phyloP scores from a whole-genome alignment of 2,888 invertebrate species.

The Acholoe squamosa region DNA sequence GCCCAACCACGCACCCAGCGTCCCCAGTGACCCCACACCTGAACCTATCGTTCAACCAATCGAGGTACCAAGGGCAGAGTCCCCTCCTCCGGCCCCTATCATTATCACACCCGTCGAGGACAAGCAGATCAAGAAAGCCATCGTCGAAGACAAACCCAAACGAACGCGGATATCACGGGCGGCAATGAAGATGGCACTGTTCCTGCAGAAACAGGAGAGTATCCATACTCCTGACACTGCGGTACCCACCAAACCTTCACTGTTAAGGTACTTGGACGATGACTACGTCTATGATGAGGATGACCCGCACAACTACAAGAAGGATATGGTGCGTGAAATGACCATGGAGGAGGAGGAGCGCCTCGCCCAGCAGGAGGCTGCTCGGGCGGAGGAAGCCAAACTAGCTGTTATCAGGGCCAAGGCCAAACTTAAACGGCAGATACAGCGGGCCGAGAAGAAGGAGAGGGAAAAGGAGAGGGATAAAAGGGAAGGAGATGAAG shows the following conservation, averaged over 20 bases:
- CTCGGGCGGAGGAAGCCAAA: not conserved
- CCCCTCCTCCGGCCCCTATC: too few species aligned
- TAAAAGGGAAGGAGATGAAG: not conserved
- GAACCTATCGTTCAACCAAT: not conserved
- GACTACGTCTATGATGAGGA: slow-evolving; percentile 33
- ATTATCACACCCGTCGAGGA: not conserved
- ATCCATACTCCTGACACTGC: not conserved
- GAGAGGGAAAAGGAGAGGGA: not conserved
- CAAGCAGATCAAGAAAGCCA: not conserved
- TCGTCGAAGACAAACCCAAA: not conserved
- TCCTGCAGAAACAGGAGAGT: not conserved
- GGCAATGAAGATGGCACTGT: not conserved
- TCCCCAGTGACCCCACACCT: not conserved
- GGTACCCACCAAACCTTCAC: not conserved
- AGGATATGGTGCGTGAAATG: not conserved
- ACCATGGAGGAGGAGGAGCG: not conserved
- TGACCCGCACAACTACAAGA: slow-evolving; percentile 46
- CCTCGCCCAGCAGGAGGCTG: not conserved
- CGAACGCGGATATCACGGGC: not conserved
- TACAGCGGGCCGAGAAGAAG: not conserved
- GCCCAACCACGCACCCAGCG: not conserved
- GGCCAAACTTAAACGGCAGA: not conserved
- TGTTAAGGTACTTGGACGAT: not conserved
- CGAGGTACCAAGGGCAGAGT: not conserved
- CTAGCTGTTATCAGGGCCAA: not conserved